Conservation (phyloP, 2,888 invertebrate genomes). For the Nowickia ferox region DNA sequence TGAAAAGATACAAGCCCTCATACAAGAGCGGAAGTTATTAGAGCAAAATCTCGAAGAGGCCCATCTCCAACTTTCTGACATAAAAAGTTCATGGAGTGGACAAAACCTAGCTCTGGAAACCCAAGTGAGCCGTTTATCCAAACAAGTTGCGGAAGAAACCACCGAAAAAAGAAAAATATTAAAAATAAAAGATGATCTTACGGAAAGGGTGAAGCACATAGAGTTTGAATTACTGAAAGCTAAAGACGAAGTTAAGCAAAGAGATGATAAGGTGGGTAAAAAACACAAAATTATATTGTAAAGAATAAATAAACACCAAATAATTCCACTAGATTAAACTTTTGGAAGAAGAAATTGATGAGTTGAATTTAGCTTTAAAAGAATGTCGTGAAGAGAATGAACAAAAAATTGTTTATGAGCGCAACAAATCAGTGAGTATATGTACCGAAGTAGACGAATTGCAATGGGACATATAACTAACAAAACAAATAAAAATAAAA, state of each 20-base stretch:
- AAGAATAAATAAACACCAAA: neutral
- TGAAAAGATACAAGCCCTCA: slow-evolving; percentile 85
- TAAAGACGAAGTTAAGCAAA: slow-evolving; percentile 79
- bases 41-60: slow-evolving; percentile 92
- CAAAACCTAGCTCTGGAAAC: slow-evolving; percentile 94
- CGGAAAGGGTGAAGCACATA: slow-evolving; percentile 85
- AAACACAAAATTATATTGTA: neutral
- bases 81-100: slow-evolving; percentile 96
- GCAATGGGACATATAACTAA: slow-evolving; percentile 76
- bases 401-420: slow-evolving; percentile 84
- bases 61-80: slow-evolving; percentile 93
- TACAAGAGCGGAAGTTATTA: slow-evolving; percentile 87
- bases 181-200: slow-evolving; percentile 87
- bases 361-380: slow-evolving; percentile 87
- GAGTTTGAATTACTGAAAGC: slow-evolving; percentile 81
- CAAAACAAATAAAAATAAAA: slow-evolving; percentile 29
- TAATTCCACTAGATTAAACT: slow-evolving; percentile 83
- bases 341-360: slow-evolving; percentile 89
- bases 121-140: slow-evolving; percentile 92
- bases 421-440: slow-evolving; percentile 85
- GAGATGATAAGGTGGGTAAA: slow-evolving; percentile 80
- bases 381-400: slow-evolving; percentile 84
- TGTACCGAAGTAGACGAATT: slow-evolving; percentile 76
- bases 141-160: slow-evolving; percentile 93
- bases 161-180: slow-evolving; percentile 90